These are phyloP conservation scores for Mareca penelope DNA, from an alignment of 2,797 vertebrate species.

Conservation along the genomic window DNA sequence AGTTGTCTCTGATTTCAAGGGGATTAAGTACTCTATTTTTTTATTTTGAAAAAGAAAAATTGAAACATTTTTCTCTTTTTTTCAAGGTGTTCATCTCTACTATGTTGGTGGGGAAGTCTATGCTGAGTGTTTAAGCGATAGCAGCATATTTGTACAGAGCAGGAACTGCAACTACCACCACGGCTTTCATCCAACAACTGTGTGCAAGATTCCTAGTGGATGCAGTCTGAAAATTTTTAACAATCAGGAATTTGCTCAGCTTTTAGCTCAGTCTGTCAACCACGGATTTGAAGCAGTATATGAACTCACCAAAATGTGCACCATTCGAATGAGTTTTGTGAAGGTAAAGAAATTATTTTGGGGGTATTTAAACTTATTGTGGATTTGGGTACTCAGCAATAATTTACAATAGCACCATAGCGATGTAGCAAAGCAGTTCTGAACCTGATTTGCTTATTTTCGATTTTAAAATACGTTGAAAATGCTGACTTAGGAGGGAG, in stretches of 20 bases:
- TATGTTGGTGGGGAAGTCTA: conserved; percentile 93
- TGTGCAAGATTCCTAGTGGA: conserved; percentile 92
- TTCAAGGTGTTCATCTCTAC: conserved; percentile 89
- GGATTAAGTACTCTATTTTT: not conserved
- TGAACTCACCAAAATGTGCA: conserved; percentile 94
- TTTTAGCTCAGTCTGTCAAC: conserved; percentile 91
- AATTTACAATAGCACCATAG: not conserved
- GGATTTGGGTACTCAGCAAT: not conserved
- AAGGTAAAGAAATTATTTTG: conserved; percentile 79
- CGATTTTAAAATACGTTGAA: not conserved
- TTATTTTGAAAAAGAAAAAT: not conserved
- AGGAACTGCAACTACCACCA: conserved; percentile 94
- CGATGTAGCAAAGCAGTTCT: not conserved
- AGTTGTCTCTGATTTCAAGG: not conserved
- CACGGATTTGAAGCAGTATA: conserved; percentile 92
- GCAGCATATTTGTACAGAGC: conserved; percentile 94
- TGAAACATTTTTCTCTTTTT: not conserved
- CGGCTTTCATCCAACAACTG: conserved; percentile 90
- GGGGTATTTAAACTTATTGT: not conserved
- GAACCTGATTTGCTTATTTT: not conserved
- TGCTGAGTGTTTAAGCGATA: conserved; percentile 90
- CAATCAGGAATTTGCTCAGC: conserved; percentile 92
- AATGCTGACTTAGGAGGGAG: not conserved
- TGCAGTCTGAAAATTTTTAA: conserved; percentile 94
- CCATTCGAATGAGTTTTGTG: conserved; percentile 93